Evolutionary conservation across 1,140 invertebrate species (phyloP), one percentile per base, ranked within the genome.

Genomic region (Palaemon carinicauda): DNA sequence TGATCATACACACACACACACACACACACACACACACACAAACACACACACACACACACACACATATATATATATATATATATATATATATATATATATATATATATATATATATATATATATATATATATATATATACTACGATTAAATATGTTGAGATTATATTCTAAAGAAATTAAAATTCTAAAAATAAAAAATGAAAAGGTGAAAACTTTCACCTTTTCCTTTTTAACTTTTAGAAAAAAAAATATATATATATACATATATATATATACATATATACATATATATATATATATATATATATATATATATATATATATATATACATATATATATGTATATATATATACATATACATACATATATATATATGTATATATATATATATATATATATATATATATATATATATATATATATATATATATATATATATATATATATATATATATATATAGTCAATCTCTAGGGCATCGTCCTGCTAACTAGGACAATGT

Each of bases 31-130:
- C n/a, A n/a, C n/a, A 5, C n/a, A n/a, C n/a, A n/a, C 5, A n/a
- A 10, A 65, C 27, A 65, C 19, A 65, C 27, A 65, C 10, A 65
- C 27, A 65, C 27, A 65, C 27, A 65, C 27, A 65, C 27, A 65
- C 27, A 65, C 27, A n/a, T 65, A 65, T 65, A 65, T 65, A 65
- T 65, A 65, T 65, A 65, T 65, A 65, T 65, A 65, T 65, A 65
- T 65, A 65, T 65, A n/a, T 65, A 65, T 65, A 65, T 65, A 65
- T 65, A 65, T 65, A 65, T 65, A 19, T 65, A 65, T 65, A 65
- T 65, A 65, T n/a, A 65, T 65, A 65, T 65, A 65, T 65, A 65
- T 65, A 65, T 65, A 65, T 65, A 65, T 65, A 65, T 65, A 65
- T 65, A 65, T 65, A 65, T 65, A 17, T 65, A 65, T 65, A 19